These are phyloP conservation scores for Tautogolabrus adspersus DNA, from an alignment of 2,113 vertebrate genomes.

Conservation along the genomic window DNA sequence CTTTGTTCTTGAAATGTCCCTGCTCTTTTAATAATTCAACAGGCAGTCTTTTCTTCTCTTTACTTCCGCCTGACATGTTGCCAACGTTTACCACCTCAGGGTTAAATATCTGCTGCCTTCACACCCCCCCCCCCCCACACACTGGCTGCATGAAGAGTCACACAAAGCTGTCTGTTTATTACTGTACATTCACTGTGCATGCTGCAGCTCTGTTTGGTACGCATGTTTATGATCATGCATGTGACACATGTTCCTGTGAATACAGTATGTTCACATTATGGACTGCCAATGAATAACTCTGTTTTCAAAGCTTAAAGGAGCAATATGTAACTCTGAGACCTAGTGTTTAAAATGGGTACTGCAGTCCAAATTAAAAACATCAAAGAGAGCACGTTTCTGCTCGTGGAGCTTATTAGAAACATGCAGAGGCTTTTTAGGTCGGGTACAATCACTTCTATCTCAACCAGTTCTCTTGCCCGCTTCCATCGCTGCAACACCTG, in stretches of 20 bases:
- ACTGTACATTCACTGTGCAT: background rate
- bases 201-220: background rate
- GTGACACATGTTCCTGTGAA: background rate
- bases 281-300: background rate
- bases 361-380: no score
- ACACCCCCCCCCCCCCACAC: background rate
- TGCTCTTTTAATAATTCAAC: conserved; percentile 77
- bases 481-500: no score
- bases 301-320: no score
- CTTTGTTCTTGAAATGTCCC: conserved; percentile 73
- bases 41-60: conserved; percentile 55
- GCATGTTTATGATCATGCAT: background rate
- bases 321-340: no score
- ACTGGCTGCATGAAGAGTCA: background rate
- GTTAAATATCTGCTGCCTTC: conserved; percentile 57
- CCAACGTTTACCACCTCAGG: conserved; percentile 43
- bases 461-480: no score
- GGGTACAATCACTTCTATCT: no score
- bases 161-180: background rate
- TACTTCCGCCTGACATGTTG: conserved; percentile 47
- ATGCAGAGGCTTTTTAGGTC: no score
- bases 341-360: no score
- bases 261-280: background rate
- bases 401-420: no score
- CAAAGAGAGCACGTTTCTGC: no score